Percentiles rank a stretch among this genome's conserved stretches.
phyloP scores from a whole-genome alignment of 2,888 invertebrate species.

The Zaprionus bogoriensis region DNA sequence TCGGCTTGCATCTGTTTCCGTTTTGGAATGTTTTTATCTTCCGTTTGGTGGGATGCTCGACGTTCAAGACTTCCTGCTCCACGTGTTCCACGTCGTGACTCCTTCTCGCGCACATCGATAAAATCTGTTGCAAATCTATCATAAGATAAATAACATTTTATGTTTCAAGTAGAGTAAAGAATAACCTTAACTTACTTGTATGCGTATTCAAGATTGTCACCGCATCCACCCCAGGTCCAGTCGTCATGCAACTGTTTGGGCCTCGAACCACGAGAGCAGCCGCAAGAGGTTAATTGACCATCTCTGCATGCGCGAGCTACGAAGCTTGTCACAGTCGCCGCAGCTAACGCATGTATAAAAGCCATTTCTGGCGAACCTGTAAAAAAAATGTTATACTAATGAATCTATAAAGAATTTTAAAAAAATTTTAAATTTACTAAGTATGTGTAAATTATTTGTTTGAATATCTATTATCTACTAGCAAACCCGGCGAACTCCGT shows the following conservation, averaged over 20 bases:
- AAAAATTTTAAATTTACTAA: too few species aligned
- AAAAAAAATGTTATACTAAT: too few species aligned
- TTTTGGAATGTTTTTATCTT: slow-evolving; percentile 14
- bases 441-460: neutral
- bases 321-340: slow-evolving; percentile 94
- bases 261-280: slow-evolving; percentile 92
- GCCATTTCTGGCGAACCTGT: slow-evolving; percentile 93
- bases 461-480: too few species aligned
- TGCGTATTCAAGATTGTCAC: slow-evolving; percentile 97
- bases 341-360: slow-evolving; percentile 94
- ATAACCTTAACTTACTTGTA: slow-evolving; percentile 89
- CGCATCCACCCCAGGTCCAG: slow-evolving; percentile 99
- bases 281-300: slow-evolving; percentile 94
- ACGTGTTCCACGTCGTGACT: slow-evolving; percentile 91
- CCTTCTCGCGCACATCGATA: slow-evolving; percentile 95
- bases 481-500: too few species aligned
- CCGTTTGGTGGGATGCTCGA: slow-evolving; percentile 29
- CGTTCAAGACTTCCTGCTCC: slow-evolving; percentile 83
- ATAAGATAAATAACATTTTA: neutral
- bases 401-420: neutral
- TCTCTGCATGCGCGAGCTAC: slow-evolving; percentile 95
- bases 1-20: slow-evolving; percentile 67
- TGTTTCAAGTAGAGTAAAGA: neutral
- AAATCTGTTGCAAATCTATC: slow-evolving; percentile 95
- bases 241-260: slow-evolving; percentile 93